phyloP scores from a whole-genome alignment of 2,888 invertebrate species.

The Ceriagrion tenellum region DNA sequence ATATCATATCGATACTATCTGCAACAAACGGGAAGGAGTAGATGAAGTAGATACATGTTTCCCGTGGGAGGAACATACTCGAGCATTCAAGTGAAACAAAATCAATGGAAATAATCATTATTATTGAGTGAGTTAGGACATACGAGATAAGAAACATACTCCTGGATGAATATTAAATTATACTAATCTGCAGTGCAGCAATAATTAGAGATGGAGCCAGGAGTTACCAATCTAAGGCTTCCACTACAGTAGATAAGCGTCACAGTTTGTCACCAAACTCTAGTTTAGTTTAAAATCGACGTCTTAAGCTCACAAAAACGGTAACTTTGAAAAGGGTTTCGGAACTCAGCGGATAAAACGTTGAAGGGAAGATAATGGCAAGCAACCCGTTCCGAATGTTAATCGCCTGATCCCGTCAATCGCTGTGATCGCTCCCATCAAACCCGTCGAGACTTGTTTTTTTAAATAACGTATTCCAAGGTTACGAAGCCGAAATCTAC shows the following conservation, averaged over 20 bases:
- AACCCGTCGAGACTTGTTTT: neutral
- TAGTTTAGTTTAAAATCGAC: too few relatives aligned
- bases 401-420: slow-evolving; percentile 21
- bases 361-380: neutral
- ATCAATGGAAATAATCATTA: too few relatives aligned
- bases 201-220: neutral
- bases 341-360: neutral
- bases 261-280: neutral
- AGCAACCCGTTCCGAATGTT: neutral
- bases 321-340: slow-evolving; percentile 23
- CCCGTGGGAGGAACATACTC: too few relatives aligned
- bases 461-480: neutral
- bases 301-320: neutral
- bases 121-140: too few relatives aligned
- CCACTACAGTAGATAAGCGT: neutral
- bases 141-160: too few relatives aligned
- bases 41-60: too few relatives aligned
- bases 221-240: neutral
- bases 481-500: neutral
- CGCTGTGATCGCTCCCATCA: neutral
- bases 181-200: neutral
- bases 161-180: neutral
- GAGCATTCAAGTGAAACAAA: too few relatives aligned
- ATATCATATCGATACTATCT: too few relatives aligned
- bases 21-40: too few relatives aligned